Conservation (phyloP, 53 echinoderm and acorn worm genomes). For the Stichopus horrens region DNA sequence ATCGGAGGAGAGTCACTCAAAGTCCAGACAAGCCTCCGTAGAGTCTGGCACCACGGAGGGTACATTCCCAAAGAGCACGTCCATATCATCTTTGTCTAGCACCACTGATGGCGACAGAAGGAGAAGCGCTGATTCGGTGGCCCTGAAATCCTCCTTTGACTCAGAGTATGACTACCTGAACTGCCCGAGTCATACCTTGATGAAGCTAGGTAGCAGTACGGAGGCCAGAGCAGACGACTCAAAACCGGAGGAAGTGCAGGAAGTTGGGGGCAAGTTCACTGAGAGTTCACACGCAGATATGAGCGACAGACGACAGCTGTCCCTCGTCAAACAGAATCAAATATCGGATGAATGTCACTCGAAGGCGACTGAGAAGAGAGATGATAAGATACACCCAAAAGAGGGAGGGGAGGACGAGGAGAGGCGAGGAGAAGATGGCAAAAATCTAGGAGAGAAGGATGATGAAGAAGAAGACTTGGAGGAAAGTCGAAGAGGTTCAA, state of each 20-base stretch:
- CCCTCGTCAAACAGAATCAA: conserved; percentile 37
- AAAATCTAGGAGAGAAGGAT: not conserved
- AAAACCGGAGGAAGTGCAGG: not conserved
- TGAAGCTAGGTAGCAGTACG: not conserved
- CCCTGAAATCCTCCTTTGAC: conserved; percentile 43
- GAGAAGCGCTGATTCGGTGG: conserved; percentile 36
- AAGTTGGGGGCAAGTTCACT: not conserved
- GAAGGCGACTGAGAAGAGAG: not conserved
- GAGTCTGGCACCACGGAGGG: conserved; percentile 86
- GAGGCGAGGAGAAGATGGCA: not conserved
- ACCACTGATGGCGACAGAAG: conserved; percentile 73
- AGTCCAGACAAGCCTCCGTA: conserved; percentile 74
- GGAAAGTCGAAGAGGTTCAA: not conserved
- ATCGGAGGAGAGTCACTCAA: conserved; percentile 59
- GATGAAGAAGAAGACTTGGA: not conserved
- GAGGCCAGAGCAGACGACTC: not conserved
- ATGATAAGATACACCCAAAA: not conserved
- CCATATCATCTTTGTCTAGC: conserved; percentile 85
- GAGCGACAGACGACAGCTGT: conserved; percentile 36
- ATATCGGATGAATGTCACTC: conserved; percentile 18
- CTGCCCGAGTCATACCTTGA: conserved; percentile 15
- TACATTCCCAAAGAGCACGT: conserved; percentile 87
- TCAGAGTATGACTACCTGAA: conserved; percentile 22
- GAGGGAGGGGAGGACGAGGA: not conserved
- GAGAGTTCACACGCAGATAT: not conserved